Conservation (phyloP, 2,888 invertebrate species). For the Phortica magna region DNA sequence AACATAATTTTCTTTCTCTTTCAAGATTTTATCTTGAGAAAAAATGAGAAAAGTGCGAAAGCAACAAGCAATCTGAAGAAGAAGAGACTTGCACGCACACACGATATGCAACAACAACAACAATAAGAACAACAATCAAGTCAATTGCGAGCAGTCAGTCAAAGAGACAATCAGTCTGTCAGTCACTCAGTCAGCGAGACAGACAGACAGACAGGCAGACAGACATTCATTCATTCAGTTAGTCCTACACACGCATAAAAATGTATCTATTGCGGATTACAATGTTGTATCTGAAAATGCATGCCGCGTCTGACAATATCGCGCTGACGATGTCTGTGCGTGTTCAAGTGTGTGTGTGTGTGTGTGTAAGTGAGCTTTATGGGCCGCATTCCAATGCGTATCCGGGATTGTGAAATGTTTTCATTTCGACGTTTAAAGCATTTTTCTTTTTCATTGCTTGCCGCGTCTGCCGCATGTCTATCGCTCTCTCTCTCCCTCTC, state of each 20-base stretch:
- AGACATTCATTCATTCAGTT: not conserved
- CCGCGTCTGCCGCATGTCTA: constrained; percentile 55
- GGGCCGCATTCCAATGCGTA: constrained; percentile 71
- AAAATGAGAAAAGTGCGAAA: not conserved
- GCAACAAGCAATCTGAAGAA: not conserved
- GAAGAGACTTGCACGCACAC: not conserved
- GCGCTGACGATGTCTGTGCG: constrained; percentile 30
- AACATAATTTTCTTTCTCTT: not conserved
- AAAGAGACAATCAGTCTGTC: not conserved
- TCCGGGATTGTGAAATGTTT: constrained; percentile 74
- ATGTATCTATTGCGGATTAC: constrained; percentile 16
- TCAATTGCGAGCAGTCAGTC: constrained; percentile 7
- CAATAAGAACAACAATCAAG: constrained; percentile 1
- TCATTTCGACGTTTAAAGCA: constrained; percentile 60
- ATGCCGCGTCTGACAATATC: constrained; percentile 12
- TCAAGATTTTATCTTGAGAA: not conserved
- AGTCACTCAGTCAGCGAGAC: not conserved
- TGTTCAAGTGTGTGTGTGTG: constrained; percentile 31
- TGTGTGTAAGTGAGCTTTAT: constrained; percentile 54
- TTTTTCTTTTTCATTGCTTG: constrained; percentile 49
- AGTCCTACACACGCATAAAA: not conserved
- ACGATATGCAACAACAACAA: not conserved
- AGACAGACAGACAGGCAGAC: not conserved
- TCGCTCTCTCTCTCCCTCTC: constrained; percentile 30
- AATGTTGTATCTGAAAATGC: not conserved